Conservation (phyloP, 2,113 vertebrate species). For the Synchiropus splendidus region DNA sequence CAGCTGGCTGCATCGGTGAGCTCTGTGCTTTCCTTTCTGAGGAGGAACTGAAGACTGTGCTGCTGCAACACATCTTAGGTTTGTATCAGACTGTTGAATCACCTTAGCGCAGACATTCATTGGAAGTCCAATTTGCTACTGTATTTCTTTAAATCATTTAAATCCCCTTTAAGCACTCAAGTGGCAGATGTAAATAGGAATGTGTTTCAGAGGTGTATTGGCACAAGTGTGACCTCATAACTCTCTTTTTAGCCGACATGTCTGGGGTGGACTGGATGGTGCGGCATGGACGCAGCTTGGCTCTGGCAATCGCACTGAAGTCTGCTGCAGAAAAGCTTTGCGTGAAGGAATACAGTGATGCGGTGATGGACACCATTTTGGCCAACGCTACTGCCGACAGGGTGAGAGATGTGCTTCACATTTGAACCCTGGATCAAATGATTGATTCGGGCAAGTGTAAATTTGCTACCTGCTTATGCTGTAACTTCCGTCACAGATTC, state of each 20-base stretch:
- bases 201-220: too few species aligned
- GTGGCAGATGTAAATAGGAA: too few species aligned
- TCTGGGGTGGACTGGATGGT: constrained; percentile 99
- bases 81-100: too few species aligned
- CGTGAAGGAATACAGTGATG: constrained; percentile 67
- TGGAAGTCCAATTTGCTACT: too few species aligned
- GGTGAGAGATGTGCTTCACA: constrained; percentile 68
- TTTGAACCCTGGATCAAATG: too few species aligned
- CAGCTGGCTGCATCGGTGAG: constrained; percentile 88
- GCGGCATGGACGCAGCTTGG: constrained; percentile 88
- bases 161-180: too few species aligned
- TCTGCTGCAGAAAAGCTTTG: constrained; percentile 78
- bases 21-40: constrained; percentile 90
- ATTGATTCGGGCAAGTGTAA: too few species aligned
- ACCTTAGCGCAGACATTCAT: too few species aligned
- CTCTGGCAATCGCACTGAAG: constrained; percentile 80
- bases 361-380: constrained; percentile 78
- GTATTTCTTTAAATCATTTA: too few species aligned
- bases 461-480: not conserved
- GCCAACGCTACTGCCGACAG: constrained; percentile 82
- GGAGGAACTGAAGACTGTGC: constrained; percentile 78
- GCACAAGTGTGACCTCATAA: too few species aligned
- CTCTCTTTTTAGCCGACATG: constrained; percentile 75
- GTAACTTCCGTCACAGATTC: constrained; percentile 70
- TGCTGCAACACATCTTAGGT: constrained; percentile 88